Conservation (phyloP, 2,888 invertebrate genomes). For the Onthophagus sagittarius region DNA sequence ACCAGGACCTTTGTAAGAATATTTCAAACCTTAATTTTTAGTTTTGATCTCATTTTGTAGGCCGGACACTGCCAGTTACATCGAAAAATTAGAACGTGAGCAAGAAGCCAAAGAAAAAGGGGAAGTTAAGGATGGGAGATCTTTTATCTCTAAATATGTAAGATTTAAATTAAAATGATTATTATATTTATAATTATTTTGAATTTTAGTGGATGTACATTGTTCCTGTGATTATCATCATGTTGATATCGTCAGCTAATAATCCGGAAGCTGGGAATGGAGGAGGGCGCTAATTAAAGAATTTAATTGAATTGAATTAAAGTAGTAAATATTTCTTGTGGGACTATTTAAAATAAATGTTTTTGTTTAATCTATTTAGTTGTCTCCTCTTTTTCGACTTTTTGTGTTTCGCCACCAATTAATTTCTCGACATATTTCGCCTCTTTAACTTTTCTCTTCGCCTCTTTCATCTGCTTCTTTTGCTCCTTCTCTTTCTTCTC, state of each 20-base stretch:
- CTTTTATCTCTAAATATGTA: slow-evolving; percentile 97
- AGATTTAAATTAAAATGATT: slow-evolving; percentile 46
- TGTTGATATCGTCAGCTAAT: slow-evolving; percentile 83
- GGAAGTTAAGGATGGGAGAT: slow-evolving; percentile 89
- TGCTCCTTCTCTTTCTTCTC: slow-evolving; percentile 81
- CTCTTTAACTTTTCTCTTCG: slow-evolving; percentile 65
- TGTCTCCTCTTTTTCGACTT: not conserved
- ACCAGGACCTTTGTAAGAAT: slow-evolving; percentile 72
- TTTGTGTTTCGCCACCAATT: slow-evolving; percentile 33
- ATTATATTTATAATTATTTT: not conserved
- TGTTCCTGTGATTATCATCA: slow-evolving; percentile 86
- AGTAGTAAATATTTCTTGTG: not conserved
- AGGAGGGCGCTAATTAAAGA: slow-evolving; percentile 25
- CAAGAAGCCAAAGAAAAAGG: slow-evolving; percentile 84
- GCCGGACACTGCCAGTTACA: slow-evolving; percentile 93
- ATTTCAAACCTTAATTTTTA: no score
- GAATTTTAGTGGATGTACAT: slow-evolving; percentile 99
- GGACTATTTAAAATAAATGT: not conserved
- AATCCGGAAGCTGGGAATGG: slow-evolving; percentile 65
- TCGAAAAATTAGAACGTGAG: slow-evolving; percentile 90
- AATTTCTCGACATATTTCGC: slow-evolving; percentile 57
- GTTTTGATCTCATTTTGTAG: no score
- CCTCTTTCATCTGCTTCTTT: slow-evolving; percentile 69
- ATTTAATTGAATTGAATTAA: not conserved
- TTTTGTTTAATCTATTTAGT: not conserved